Evolutionary conservation across 1,140 invertebrate genomes (phyloP), one percentile per base, ranked within the genome.

Genomic region (Cyrtorhinus lividipennis): DNA sequence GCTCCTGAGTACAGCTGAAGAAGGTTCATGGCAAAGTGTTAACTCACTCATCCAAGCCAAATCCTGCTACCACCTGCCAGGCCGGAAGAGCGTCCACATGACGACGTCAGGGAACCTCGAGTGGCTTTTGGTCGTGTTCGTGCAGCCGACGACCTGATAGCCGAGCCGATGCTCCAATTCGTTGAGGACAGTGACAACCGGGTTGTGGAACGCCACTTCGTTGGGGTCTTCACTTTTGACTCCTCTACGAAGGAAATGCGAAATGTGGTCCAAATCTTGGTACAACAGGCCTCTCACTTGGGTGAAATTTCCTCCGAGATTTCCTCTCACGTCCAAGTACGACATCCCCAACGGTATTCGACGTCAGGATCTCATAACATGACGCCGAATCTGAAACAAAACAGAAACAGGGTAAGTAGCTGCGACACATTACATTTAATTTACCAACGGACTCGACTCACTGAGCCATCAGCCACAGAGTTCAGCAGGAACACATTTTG

Each of bases 111-210:
- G 44, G 25, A 46, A 62, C 15, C 27, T 23, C 10, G 20, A 5
- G 20, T 62, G 44, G 24, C 30, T 46, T 24, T 23, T 48, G n/a
- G 30, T 8, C 13, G 64, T 58, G 24, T 61, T 61, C 25, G 67
- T 62, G 64, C 67, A 67, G 13, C 63, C 59, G 18, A 68, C 60
- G 8, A 70, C 67, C 64, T 65, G 57, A 56, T 69, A 70, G 0
- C 69, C 69, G 27, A 70, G 65, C 56, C 56, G 56, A 23, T 62
- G 67, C 30, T 70, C 69, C 56, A 70, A 59, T 61, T 70, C 66
- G 64, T 70, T 70, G 61, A 70, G 64, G 1, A 69, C 65, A 62
- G 64, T 66, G 12, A 68, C 62, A 15, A 67, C 65, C 10, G 69
- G 67, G 44, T 68, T 69, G 60, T 68, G 68, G 24, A 67, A 65